Base-by-base conservation (phyloP, 2,797 vertebrate genomes). In the Anniella stebbinsi region DNA sequence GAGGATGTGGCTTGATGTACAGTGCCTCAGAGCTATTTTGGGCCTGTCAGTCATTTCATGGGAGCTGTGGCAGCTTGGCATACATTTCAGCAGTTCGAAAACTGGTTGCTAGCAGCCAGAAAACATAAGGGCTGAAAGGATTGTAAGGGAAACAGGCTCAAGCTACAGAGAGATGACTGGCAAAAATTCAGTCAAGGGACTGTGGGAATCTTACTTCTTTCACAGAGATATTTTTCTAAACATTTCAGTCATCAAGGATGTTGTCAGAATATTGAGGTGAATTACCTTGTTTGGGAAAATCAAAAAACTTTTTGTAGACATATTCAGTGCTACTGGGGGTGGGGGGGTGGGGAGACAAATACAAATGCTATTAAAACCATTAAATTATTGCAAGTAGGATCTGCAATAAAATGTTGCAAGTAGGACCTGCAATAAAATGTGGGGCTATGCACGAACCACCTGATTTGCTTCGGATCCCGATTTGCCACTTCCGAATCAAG, bases 1-100 rank as follows among this genome's bases (percentile, higher is more conserved):
- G 78, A 87, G 85, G 85, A 90, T 87, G 83, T 87, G 85, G 85
- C 80, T 87, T 54, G 36, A 67, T 54, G 28, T 80, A 78, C 45
- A 57, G 45, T 60, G 75, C 67, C 57, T 41, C 21, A 10, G 11
- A n/a, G 85, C 85, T 90, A 90, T 90, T 90, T 90, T 83, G 72
- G 67, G 72, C 36, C 41, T 82, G 70, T 51, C 78, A 90, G 70
- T 90, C 89, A 87, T 87, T 73, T 41, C 85, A 54, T 76, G 70
- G 70, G 85, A 90, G n/a, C 89, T 57, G 77, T 76, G 70, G 54
- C 54, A 57, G 80, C 45, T 87, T 90, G 85, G 70, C 80, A 76
- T 83, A 67, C 23, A 75, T 66, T 83, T 54, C 45, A 69, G 72
- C 45, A 90, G 41, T 80, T 87, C n/a, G 89, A 82, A 76, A 90